These are phyloP conservation scores for Pomatostomus ruficeps DNA, from an alignment of 2,113 vertebrate genomes.

Conservation along the genomic window DNA sequence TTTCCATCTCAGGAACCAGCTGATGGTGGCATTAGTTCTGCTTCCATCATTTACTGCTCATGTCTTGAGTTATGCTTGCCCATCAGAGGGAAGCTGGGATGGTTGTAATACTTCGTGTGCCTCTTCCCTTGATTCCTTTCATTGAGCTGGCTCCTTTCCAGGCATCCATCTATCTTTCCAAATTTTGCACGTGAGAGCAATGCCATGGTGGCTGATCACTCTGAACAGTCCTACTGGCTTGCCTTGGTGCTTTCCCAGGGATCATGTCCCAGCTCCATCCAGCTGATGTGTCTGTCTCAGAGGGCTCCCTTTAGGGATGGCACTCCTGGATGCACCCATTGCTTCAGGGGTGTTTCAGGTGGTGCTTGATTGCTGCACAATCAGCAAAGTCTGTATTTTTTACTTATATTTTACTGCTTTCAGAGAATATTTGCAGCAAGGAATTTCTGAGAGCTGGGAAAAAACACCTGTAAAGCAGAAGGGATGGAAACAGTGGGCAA, in stretches of 20 bases:
- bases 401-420: neutral
- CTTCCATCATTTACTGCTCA: neutral
- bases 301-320: neutral
- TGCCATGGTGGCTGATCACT: neutral
- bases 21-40: slow-evolving; percentile 42
- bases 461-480: neutral
- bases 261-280: neutral
- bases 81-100: neutral
- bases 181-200: neutral
- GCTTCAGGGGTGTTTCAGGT: neutral
- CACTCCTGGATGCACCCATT: neutral
- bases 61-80: slow-evolving; percentile 8
- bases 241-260: neutral
- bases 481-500: neutral
- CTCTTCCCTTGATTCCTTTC: neutral
- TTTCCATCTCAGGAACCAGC: slow-evolving; percentile 31
- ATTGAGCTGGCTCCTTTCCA: neutral
- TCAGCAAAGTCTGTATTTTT: neutral
- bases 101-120: neutral
- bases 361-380: neutral
- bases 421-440: neutral
- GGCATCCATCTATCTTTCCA: neutral
- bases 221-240: neutral
- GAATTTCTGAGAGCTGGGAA: neutral
- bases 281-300: neutral